Percentiles rank a stretch among this genome's conserved stretches.
Evolutionary conservation across 2,888 invertebrate species (phyloP).

Genomic region (Drosophila merina): DNA sequence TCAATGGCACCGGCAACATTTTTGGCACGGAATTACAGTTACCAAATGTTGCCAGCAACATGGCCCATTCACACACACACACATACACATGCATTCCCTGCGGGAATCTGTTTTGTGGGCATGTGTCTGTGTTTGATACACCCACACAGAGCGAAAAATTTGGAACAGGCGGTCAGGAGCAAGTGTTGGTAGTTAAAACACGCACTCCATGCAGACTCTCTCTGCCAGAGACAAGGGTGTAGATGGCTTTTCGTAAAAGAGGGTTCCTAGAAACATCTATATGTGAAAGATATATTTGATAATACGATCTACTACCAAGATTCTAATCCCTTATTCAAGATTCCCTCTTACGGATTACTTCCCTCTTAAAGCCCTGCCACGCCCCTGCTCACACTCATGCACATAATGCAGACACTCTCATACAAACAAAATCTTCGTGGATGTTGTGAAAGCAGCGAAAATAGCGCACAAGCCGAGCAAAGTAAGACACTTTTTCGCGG

Average conservation of each 20-base stretch:
- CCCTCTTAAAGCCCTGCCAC: neutral
- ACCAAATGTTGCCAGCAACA: conserved; percentile 47
- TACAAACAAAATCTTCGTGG: conserved; percentile 42
- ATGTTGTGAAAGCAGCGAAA: conserved; percentile 45
- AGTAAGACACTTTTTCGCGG: conserved; percentile 48
- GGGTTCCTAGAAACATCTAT: neutral
- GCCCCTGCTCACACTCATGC: conserved; percentile 33
- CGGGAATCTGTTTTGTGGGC: conserved; percentile 17
- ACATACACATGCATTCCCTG: conserved; percentile 1
- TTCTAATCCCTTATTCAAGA: too few relatives aligned
- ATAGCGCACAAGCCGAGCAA: conserved; percentile 33
- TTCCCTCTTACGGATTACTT: too few relatives aligned
- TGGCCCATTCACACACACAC: conserved; percentile 4
- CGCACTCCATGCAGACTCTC: conserved; percentile 23
- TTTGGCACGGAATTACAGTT: conserved; percentile 25
- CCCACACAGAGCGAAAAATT: conserved; percentile 71
- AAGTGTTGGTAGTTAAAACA: conserved; percentile 19
- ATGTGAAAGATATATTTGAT: too few relatives aligned
- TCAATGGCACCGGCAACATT: conserved; percentile 37
- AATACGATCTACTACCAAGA: too few relatives aligned
- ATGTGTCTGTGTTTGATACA: conserved; percentile 57
- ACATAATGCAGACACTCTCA: conserved; percentile 27
- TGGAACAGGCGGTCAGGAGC: conserved; percentile 73
- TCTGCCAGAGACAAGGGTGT: conserved; percentile 11
- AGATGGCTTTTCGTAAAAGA: neutral